Evolutionary conservation across 2,113 vertebrate genomes (phyloP).

Genomic region (Notarius quadriscutis): DNA sequence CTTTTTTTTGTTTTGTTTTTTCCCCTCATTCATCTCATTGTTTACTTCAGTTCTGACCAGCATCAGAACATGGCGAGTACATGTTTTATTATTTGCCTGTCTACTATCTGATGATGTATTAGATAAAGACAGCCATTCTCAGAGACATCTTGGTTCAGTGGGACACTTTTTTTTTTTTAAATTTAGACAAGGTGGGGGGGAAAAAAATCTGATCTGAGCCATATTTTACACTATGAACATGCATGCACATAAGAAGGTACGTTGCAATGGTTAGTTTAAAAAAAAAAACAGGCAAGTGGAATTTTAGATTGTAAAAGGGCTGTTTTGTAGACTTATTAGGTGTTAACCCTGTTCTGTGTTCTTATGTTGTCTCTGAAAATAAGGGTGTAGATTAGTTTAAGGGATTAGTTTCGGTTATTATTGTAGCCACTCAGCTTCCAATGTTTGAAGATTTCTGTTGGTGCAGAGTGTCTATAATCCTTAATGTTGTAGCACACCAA

Average conservation of each 20-base stretch:
- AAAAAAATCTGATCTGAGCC: constrained; percentile 23
- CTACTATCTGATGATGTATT: constrained; percentile 41
- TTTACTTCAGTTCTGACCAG: constrained; percentile 43
- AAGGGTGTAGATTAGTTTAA: neutral
- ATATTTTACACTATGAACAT: constrained; percentile 15
- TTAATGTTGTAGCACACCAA: constrained; percentile 6
- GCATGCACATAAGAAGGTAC: constrained; percentile 17
- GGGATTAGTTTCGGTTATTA: neutral
- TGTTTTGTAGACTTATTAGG: constrained; percentile 17
- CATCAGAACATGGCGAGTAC: constrained; percentile 17
- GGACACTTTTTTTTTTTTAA: constrained; percentile 69
- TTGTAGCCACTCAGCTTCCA: constrained; percentile 13
- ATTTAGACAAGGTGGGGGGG: constrained; percentile 22
- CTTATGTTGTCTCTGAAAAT: constrained; percentile 29
- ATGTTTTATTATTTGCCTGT: constrained; percentile 35
- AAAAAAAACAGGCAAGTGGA: neutral
- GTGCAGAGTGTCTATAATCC: constrained; percentile 16
- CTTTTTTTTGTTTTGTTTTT: neutral
- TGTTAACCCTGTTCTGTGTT: constrained; percentile 9
- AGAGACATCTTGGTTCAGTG: constrained; percentile 74
- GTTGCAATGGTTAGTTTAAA: neutral
- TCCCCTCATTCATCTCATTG: constrained; percentile 45
- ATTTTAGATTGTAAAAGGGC: constrained; percentile 17
- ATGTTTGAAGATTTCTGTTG: neutral
- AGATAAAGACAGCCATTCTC: constrained; percentile 71